Conservation (phyloP, 2,888 invertebrate species). For the Stenotaenia linearis region DNA sequence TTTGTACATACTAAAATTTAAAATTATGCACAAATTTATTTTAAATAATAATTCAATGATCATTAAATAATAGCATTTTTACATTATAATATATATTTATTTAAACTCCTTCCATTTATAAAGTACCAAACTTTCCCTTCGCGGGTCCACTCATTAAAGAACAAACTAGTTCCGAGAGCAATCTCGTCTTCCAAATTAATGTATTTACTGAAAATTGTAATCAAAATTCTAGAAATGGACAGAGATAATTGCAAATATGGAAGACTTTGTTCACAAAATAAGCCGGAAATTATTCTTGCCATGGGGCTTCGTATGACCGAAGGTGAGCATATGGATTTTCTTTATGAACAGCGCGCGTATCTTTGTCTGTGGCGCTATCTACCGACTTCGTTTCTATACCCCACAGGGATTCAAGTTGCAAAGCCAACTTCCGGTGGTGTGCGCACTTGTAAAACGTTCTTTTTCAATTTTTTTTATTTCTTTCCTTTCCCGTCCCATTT, state of each 20-base stretch:
- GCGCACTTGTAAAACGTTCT: slow-evolving; percentile 12
- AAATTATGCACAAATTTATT: too few species aligned
- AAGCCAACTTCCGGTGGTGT: slow-evolving; percentile 20
- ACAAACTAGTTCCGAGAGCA: background rate
- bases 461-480: slow-evolving; percentile 21
- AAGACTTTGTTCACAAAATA: background rate
- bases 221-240: background rate
- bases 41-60: too few species aligned
- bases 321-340: slow-evolving; percentile 7
- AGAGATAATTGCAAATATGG: slow-evolving; percentile 3
- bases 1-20: too few species aligned
- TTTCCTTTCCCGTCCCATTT: background rate
- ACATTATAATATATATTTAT: too few species aligned
- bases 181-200: background rate
- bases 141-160: background rate
- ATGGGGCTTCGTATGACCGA: slow-evolving; percentile 3
- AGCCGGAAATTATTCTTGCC: slow-evolving; percentile 16
- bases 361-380: slow-evolving; percentile 24
- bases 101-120: too few species aligned
- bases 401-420: slow-evolving; percentile 19
- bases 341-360: background rate
- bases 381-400: slow-evolving; percentile 3
- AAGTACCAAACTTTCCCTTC: too few species aligned
- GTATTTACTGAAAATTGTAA: background rate
- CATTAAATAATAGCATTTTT: too few species aligned